Evolutionary conservation across 2,888 invertebrate species (phyloP).

Genomic region (Magallana nippona): DNA sequence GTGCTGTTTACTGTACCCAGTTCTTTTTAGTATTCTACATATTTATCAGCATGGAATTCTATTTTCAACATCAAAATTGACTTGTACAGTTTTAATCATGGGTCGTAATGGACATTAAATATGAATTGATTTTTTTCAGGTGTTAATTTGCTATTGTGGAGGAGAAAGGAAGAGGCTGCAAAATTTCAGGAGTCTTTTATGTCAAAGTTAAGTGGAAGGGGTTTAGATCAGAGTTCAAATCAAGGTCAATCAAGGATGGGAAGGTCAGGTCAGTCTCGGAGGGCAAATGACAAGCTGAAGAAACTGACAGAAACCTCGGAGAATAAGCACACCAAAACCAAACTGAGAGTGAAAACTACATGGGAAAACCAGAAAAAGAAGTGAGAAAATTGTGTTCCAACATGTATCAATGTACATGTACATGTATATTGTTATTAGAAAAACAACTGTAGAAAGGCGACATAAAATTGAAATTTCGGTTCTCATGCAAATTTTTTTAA

Average conservation of each 20-base stretch:
- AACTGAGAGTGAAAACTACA: slow-evolving; percentile 45
- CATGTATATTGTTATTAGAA: too few relatives aligned
- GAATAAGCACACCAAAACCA: slow-evolving; percentile 50
- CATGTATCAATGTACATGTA: too few relatives aligned
- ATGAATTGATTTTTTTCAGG: slow-evolving; percentile 55
- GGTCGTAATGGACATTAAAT: too few relatives aligned
- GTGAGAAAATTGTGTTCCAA: neutral
- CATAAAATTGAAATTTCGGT: too few relatives aligned
- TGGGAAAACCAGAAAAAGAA: slow-evolving; percentile 22
- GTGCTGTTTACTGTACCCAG: too few relatives aligned
- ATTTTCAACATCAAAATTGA: too few relatives aligned
- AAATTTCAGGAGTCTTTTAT: slow-evolving; percentile 56
- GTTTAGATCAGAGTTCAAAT: neutral
- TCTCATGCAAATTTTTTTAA: too few relatives aligned
- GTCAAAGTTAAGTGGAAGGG: slow-evolving; percentile 39
- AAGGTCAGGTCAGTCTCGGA: slow-evolving; percentile 47
- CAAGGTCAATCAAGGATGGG: slow-evolving; percentile 47
- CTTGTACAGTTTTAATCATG: too few relatives aligned
- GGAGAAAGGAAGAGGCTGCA: slow-evolving; percentile 57
- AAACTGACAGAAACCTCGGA: slow-evolving; percentile 54
- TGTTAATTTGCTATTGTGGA: slow-evolving; percentile 68
- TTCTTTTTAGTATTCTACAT: too few relatives aligned
- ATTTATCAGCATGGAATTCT: too few relatives aligned
- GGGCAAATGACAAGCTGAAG: slow-evolving; percentile 50
- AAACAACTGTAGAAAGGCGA: too few relatives aligned